Evolutionary conservation across 2,888 invertebrate species (phyloP).

Genomic region (Mystacides longicornis): DNA sequence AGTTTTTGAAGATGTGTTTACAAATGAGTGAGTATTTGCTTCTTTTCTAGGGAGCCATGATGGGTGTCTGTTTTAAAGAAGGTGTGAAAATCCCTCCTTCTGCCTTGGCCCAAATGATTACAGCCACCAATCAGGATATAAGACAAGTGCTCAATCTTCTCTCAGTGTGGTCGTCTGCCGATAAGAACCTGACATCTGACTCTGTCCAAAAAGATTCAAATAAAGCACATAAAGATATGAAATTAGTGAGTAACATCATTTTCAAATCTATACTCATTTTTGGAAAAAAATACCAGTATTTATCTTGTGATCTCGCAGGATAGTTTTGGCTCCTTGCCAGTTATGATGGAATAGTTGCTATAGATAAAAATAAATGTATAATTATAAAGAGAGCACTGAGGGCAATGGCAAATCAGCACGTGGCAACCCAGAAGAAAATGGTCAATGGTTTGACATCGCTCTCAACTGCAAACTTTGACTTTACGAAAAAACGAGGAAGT

Average conservation of each 20-base stretch:
- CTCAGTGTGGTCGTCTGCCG: conserved; percentile 65
- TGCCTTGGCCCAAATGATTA: conserved; percentile 75
- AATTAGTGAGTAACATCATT: conserved; percentile 65
- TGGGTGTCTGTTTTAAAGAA: conserved; percentile 88
- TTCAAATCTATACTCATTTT: no score
- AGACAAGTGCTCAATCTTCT: conserved; percentile 89
- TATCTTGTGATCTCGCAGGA: no score
- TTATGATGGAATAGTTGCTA: no score
- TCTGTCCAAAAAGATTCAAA: conserved; percentile 50
- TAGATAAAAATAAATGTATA: no score
- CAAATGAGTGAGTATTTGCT: conserved; percentile 5
- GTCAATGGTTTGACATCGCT: no score
- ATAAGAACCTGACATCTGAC: conserved; percentile 46
- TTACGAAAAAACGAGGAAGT: no score
- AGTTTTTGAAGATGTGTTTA: neutral
- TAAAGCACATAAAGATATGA: conserved; percentile 70
- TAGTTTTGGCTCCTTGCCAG: no score
- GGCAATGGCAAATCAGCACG: no score
- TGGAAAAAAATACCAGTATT: no score
- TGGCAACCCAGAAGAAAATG: no score
- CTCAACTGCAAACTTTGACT: no score
- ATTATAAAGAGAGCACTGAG: no score
- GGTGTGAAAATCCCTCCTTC: conserved; percentile 69
- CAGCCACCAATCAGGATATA: conserved; percentile 85
- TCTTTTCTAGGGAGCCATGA: conserved; percentile 68